Conservation (phyloP, 2,113 vertebrate genomes). For the Cololabis saira region DNA sequence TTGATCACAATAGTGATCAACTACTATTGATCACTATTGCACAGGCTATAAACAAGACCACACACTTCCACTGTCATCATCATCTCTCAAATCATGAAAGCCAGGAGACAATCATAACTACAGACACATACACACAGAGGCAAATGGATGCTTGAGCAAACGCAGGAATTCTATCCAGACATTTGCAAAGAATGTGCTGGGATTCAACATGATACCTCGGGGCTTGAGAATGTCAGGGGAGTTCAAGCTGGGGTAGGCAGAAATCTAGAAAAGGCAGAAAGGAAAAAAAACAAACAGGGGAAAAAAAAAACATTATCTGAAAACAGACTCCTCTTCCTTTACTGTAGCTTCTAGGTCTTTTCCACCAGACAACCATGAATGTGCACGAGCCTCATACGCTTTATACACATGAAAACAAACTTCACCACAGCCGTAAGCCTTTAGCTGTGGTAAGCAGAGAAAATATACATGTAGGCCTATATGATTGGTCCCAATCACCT, state of each 20-base stretch:
- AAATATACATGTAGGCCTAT: neutral
- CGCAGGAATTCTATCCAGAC: neutral
- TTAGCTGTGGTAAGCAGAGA: neutral
- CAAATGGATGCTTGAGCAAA: constrained; percentile 5
- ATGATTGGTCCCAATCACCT: no score
- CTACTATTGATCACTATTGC: neutral
- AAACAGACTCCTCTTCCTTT: neutral
- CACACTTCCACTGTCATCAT: neutral
- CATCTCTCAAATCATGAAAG: constrained; percentile 7
- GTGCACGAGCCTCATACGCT: neutral
- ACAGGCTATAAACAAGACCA: neutral
- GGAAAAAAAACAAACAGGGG: neutral
- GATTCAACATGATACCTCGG: constrained; percentile 16
- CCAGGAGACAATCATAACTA: neutral
- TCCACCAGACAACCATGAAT: neutral
- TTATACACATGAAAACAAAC: constrained; percentile 1
- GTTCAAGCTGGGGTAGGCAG: constrained; percentile 31
- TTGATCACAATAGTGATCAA: no score
- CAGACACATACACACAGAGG: neutral
- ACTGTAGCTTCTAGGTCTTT: neutral
- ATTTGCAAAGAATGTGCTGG: constrained; percentile 45
- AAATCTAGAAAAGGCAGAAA: neutral
- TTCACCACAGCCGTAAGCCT: neutral
- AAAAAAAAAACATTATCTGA: neutral
- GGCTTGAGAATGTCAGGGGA: constrained; percentile 21